phyloP scores from a whole-genome alignment of 2,113 vertebrate species.

The Hyla sarda region DNA sequence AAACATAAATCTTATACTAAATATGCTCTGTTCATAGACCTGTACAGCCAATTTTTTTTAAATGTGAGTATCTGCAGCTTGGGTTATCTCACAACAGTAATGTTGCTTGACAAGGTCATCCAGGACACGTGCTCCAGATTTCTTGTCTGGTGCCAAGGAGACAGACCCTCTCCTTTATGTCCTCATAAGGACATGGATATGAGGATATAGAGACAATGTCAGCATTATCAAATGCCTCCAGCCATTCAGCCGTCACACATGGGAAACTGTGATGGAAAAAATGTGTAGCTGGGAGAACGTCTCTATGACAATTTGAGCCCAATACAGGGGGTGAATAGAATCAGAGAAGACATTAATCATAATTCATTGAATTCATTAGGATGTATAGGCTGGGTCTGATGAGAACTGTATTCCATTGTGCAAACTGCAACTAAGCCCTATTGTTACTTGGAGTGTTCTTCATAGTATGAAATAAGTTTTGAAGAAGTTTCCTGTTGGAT shows the following conservation, averaged over 20 bases:
- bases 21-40: neutral
- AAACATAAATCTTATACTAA: neutral
- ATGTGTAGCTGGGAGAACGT: neutral
- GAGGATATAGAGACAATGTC: neutral
- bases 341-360: neutral
- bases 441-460: neutral
- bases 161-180: neutral
- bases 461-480: neutral
- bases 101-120: neutral
- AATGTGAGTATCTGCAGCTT: too few relatives aligned
- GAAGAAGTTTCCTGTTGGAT: conserved; percentile 45
- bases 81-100: neutral
- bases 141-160: neutral
- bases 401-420: neutral
- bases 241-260: neutral
- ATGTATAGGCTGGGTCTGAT: neutral
- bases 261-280: neutral
- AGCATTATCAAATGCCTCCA: neutral
- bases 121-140: neutral
- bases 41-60: too few relatives aligned
- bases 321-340: neutral
- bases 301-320: neutral
- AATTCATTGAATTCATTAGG: conserved; percentile 2
- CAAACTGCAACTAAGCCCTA: neutral
- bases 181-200: neutral